phyloP scores from a whole-genome alignment of 2,888 invertebrate genomes.

The Alviniconcha strummeri region DNA sequence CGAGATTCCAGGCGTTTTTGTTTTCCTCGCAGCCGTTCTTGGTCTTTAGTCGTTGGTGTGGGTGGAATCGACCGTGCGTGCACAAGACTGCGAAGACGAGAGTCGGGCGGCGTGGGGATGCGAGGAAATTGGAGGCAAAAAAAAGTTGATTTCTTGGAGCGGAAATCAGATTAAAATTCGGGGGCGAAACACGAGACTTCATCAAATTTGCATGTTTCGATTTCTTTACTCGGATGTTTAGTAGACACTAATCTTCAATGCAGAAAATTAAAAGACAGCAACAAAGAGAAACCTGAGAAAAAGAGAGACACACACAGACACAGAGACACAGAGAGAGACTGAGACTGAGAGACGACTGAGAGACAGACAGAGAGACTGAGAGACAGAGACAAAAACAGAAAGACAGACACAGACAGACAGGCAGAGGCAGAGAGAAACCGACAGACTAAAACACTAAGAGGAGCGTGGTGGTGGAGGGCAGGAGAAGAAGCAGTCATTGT shows the following conservation, averaged over 20 bases:
- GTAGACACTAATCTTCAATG: neutral
- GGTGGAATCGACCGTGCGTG: too few relatives aligned
- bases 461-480: too few relatives aligned
- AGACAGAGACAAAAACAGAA: neutral
- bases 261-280: too few relatives aligned
- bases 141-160: neutral
- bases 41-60: too few relatives aligned
- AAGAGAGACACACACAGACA: neutral
- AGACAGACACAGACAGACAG: conserved; percentile 20
- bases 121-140: too few relatives aligned
- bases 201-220: conserved; percentile 24
- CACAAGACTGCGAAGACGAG: too few relatives aligned
- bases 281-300: neutral
- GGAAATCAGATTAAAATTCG: conserved; percentile 4
- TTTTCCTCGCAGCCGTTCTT: too few relatives aligned
- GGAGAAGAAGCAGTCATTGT: too few relatives aligned
- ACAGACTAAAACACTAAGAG: too few relatives aligned
- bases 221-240: neutral
- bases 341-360: neutral
- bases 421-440: neutral
- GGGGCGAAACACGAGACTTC: neutral
- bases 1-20: neutral
- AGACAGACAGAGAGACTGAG: conserved; percentile 17
- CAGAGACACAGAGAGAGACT: neutral
- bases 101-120: too few relatives aligned